Evolutionary conservation across 2,888 invertebrate species (phyloP).

Genomic region (Lasioglossum marginatum): DNA sequence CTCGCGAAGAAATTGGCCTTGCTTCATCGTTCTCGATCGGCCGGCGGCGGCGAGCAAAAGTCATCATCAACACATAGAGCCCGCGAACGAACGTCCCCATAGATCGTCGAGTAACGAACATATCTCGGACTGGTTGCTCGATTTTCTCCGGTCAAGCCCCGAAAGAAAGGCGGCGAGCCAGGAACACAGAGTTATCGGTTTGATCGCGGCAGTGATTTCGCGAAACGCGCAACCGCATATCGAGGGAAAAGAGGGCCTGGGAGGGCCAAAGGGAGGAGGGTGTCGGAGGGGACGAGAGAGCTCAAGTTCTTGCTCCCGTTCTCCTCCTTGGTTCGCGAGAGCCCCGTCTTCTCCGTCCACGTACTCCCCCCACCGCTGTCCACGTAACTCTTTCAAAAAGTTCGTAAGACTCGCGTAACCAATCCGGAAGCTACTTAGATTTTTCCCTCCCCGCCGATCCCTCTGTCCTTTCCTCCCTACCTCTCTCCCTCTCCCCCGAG

Average conservation of each 20-base stretch:
- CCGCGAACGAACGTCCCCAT: background rate
- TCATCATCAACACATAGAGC: background rate
- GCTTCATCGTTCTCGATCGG: background rate
- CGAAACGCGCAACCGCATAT: slow-evolving; percentile 65
- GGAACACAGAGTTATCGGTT: slow-evolving; percentile 46
- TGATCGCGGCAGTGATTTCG: slow-evolving; percentile 55
- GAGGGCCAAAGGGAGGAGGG: slow-evolving; percentile 39
- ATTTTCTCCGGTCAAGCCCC: background rate
- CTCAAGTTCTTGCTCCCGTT: slow-evolving; percentile 51
- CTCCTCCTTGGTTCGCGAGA: slow-evolving; percentile 43
- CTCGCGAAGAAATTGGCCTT: slow-evolving; percentile 43
- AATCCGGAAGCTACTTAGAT: slow-evolving; percentile 77
- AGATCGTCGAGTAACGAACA: background rate
- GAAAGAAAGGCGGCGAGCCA: background rate
- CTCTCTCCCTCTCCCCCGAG: background rate
- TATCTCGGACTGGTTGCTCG: background rate
- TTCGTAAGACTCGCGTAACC: slow-evolving; percentile 75
- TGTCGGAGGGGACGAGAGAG: background rate
- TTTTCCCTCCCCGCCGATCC: slow-evolving; percentile 71
- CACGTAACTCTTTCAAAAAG: slow-evolving; percentile 67
- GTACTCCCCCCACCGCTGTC: slow-evolving; percentile 52
- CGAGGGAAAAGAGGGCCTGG: slow-evolving; percentile 52
- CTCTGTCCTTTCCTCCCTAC: slow-evolving; percentile 25
- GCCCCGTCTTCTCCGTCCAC: slow-evolving; percentile 31
- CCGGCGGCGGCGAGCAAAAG: slow-evolving; percentile 1